Conservation (phyloP, 2,113 vertebrate species). For the Quiscalus mexicanus region DNA sequence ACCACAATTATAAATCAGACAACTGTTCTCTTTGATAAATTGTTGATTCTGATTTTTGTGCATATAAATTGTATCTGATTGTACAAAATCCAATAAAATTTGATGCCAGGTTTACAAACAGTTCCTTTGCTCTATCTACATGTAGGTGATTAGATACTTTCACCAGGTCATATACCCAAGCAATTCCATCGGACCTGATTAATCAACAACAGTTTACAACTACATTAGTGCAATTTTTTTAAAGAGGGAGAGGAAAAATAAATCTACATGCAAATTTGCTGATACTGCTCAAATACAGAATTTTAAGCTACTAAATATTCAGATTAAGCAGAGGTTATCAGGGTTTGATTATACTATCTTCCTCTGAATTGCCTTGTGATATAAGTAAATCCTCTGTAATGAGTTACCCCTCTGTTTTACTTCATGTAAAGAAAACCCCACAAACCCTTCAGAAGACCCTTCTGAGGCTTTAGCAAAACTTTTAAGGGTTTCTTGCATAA, state of each 20-base stretch:
- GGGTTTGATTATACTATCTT: neutral
- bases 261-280: neutral
- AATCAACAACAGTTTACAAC: conserved; percentile 29
- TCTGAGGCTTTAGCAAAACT: neutral
- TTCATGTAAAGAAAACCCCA: accelerated
- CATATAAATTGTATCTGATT: conserved; percentile 12
- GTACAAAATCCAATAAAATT: conserved; percentile 27
- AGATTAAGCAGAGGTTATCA: neutral
- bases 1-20: neutral
- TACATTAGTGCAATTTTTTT: neutral
- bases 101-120: neutral
- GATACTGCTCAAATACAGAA: neutral
- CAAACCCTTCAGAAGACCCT: neutral
- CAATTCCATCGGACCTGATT: neutral
- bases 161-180: neutral
- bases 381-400: neutral
- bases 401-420: neutral
- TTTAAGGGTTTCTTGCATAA: neutral
- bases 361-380: neutral
- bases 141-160: conserved; percentile 2
- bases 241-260: neutral
- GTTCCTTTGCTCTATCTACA: neutral
- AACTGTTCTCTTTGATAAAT: conserved; percentile 30
- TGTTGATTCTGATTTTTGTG: neutral
- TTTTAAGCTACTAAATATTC: neutral